These are phyloP conservation scores for Todiramphus chloris DNA, from an alignment of 2,113 vertebrate genomes.

Conservation along the genomic window DNA sequence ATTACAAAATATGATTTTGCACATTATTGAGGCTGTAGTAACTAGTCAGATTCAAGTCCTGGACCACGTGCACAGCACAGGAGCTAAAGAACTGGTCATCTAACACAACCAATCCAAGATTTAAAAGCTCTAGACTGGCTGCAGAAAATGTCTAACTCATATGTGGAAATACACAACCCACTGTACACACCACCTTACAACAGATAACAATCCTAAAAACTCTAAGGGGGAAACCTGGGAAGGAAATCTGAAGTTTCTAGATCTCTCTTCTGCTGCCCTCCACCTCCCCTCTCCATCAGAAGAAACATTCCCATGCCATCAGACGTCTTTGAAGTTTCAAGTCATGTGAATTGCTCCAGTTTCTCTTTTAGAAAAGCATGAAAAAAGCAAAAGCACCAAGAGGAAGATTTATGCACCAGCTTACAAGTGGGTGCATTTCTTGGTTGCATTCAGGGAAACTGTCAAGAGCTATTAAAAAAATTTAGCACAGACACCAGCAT, in stretches of 20 bases:
- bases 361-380: neutral
- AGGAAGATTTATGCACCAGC: neutral
- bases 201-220: rapidly evolving
- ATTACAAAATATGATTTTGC: neutral
- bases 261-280: neutral
- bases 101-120: neutral
- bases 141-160: neutral
- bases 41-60: neutral
- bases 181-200: rapidly evolving
- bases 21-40: neutral
- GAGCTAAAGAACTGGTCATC: neutral
- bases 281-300: neutral
- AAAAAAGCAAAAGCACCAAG: neutral
- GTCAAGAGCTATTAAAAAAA: neutral
- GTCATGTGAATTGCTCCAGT: rapidly evolving
- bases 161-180: neutral
- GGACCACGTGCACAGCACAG: rapidly evolving
- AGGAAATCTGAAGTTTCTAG: neutral
- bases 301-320: neutral
- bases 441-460: rapidly evolving
- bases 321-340: neutral
- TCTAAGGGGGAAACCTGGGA: rapidly evolving
- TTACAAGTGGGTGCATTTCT: neutral
- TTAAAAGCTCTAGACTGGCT: neutral
- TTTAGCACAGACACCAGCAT: neutral